Percentiles rank a stretch among this genome's conserved stretches.
These are phyloP conservation scores for Enoplosus armatus DNA, from an alignment of 2,797 vertebrate species.

Conservation along the genomic window DNA sequence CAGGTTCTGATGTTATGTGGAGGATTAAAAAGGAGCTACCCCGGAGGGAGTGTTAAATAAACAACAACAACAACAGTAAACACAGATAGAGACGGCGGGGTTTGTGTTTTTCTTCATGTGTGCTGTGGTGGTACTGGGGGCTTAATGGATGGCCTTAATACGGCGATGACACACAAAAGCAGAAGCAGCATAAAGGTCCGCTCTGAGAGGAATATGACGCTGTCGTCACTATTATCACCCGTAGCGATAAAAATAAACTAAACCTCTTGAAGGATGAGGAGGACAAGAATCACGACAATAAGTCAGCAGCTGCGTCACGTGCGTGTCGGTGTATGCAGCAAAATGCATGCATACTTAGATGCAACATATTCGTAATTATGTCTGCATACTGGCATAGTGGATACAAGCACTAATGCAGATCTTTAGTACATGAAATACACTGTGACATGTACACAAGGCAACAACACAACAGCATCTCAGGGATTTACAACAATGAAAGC, in stretches of 20 bases:
- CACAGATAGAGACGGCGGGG: constrained; percentile 33
- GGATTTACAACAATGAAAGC: background rate
- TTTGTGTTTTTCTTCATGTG: constrained; percentile 37
- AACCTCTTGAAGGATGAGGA: constrained; percentile 33
- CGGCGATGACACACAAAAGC: constrained; percentile 73
- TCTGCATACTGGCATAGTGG: background rate
- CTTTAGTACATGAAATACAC: background rate
- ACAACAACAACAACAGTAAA: constrained; percentile 27
- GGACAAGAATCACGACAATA: background rate
- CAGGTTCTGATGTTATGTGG: background rate
- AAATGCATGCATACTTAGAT: background rate
- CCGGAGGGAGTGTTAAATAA: constrained; percentile 37
- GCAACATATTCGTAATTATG: background rate
- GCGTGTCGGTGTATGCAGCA: background rate
- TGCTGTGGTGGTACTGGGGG: constrained; percentile 33
- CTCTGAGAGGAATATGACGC: constrained; percentile 13
- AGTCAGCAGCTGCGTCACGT: constrained; percentile 11
- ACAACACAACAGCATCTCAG: background rate
- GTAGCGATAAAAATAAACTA: constrained; percentile 40
- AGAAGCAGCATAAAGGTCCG: constrained; percentile 46
- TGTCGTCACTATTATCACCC: constrained; percentile 21
- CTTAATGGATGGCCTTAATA: constrained; percentile 84
- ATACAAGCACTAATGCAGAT: background rate
- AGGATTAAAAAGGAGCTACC: constrained; percentile 51
- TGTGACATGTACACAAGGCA: background rate